Evolutionary conservation across 1,140 invertebrate genomes (phyloP).

Genomic region (Fopius arisanus): DNA sequence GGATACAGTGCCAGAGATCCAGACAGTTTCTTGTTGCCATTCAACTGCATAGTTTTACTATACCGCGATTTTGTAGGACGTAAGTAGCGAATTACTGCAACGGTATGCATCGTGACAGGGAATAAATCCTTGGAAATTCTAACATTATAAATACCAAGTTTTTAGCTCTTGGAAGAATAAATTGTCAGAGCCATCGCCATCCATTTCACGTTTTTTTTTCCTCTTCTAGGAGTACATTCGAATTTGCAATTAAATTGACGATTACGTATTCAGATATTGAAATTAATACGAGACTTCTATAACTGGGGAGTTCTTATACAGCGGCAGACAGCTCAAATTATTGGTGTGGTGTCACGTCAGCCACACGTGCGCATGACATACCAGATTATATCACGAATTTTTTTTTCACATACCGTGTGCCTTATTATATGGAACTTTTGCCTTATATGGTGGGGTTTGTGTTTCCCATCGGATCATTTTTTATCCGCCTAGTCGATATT

Average conservation of each 20-base stretch:
- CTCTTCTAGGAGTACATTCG: background rate
- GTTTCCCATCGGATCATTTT: background rate
- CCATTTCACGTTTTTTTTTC: background rate
- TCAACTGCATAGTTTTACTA: background rate
- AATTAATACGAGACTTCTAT: background rate
- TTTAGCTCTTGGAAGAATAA: background rate
- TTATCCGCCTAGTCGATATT: background rate
- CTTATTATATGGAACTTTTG: background rate
- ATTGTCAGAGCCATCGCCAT: background rate
- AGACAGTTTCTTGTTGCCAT: conserved; percentile 21
- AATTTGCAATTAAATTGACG: conserved; percentile 2
- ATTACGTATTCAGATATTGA: conserved; percentile 13
- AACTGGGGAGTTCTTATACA: background rate
- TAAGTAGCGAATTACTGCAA: conserved; percentile 26
- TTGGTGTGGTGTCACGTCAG: conserved; percentile 6
- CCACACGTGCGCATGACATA: background rate
- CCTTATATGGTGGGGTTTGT: background rate
- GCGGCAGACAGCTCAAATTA: background rate
- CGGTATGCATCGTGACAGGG: background rate
- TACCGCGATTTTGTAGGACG: conserved; percentile 9
- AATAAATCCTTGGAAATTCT: conserved; percentile 1
- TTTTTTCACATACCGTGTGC: background rate
- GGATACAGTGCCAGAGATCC: conserved; percentile 49
- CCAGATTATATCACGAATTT: background rate
- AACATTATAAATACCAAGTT: background rate